Conservation (phyloP, 35 echinoderm and acorn worm genomes). For the Chiridota heheva region DNA sequence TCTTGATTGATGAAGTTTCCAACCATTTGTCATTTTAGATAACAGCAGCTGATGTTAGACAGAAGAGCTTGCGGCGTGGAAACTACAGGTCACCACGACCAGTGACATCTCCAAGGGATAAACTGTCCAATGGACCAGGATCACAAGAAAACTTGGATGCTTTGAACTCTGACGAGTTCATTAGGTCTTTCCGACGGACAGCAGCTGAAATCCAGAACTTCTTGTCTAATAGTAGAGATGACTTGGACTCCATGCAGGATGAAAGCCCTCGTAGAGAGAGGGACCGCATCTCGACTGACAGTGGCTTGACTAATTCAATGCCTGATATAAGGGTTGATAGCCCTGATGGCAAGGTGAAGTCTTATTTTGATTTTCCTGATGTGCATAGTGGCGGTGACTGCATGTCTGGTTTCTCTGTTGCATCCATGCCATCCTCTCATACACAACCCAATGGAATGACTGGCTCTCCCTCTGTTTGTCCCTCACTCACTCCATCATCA, state of each 20-base stretch:
- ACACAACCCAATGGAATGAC: conserved; percentile 25
- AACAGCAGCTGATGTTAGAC: conserved; percentile 61
- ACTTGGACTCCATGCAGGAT: conserved; percentile 67
- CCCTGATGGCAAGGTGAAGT: conserved; percentile 93
- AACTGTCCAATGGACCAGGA: conserved; percentile 57
- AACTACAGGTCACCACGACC: conserved; percentile 42
- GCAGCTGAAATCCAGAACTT: conserved; percentile 97
- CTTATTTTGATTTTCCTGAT: conserved; percentile 58
- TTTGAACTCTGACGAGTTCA: conserved; percentile 97
- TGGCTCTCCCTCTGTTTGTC: conserved; percentile 4
- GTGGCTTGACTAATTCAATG: conserved; percentile 71
- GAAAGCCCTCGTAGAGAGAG: conserved; percentile 73
- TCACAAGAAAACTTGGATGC: conserved; percentile 67
- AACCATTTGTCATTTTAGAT: too few species aligned
- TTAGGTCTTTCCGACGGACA: conserved; percentile 83
- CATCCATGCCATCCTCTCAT: conserved; percentile 16
- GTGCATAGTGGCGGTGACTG: not conserved
- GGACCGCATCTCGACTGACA: conserved; percentile 93
- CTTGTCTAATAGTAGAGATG: conserved; percentile 89
- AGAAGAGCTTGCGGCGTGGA: conserved; percentile 45
- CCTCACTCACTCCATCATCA: conserved; percentile 20
- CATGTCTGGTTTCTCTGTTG: not conserved
- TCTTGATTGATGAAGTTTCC: too few species aligned
- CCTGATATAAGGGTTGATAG: conserved; percentile 95
- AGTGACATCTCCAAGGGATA: conserved; percentile 62